Evolutionary conservation across 2,888 invertebrate species (phyloP).

Genomic region (Auanema freiburgensis): DNA sequence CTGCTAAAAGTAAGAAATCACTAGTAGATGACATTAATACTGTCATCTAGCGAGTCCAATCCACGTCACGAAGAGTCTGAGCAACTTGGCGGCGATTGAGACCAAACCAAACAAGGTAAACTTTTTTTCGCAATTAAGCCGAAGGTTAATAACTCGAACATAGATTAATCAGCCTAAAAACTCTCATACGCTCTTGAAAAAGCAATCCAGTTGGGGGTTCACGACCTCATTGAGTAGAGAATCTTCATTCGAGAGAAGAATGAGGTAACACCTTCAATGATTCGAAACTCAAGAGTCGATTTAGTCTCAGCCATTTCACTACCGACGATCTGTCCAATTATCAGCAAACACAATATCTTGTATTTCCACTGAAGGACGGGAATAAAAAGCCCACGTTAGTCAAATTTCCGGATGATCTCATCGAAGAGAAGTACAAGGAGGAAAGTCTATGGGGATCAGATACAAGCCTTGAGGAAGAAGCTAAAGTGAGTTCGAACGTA

Average conservation of each 20-base stretch:
- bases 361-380: conserved; percentile 46
- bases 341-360: conserved; percentile 50
- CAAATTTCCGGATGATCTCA: conserved; percentile 49
- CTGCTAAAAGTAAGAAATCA: too few relatives aligned
- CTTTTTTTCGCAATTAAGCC: too few relatives aligned
- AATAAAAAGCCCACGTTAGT: conserved; percentile 46
- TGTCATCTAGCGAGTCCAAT: too few relatives aligned
- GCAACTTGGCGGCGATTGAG: too few relatives aligned
- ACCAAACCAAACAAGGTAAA: too few relatives aligned
- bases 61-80: too few relatives aligned
- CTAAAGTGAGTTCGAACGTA: conserved; percentile 25
- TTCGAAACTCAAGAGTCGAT: not conserved
- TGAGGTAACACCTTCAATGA: conserved; percentile 1
- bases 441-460: conserved; percentile 52
- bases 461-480: conserved; percentile 52
- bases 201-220: too few relatives aligned
- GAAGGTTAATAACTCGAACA: too few relatives aligned
- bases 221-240: not conserved
- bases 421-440: conserved; percentile 35
- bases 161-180: too few relatives aligned
- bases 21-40: too few relatives aligned
- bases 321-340: conserved; percentile 46
- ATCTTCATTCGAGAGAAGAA: conserved; percentile 4
- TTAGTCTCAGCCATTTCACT: conserved; percentile 32
- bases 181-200: too few relatives aligned